Evolutionary conservation across 2,113 vertebrate genomes (phyloP), one percentile per base, ranked within the genome.

Genomic region (Myotis lucifugus): DNA sequence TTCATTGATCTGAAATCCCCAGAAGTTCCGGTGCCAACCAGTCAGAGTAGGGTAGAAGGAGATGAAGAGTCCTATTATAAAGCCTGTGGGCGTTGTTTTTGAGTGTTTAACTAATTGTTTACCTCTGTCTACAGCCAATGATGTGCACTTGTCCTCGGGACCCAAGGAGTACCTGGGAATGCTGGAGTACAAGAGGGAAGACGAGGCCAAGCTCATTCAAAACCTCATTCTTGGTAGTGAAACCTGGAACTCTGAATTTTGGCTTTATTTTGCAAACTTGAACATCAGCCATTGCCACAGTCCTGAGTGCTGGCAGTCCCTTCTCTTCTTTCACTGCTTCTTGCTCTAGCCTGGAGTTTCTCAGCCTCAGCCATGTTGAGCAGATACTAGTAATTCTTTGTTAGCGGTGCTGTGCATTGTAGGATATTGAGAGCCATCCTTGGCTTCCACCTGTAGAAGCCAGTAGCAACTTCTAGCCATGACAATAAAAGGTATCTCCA

Each of bases 151-250:
- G 1, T 97, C 96, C 77, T 0, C 96, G 10, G 96, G 96, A 70
- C 97, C 98, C 37, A 99, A 98, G 90, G 99, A 99, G 59, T 99
- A 99, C 95, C 96, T 99, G 11, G 99, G 99, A 92, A 99, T 99
- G 99, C 97, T 99, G 98, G 99, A 99, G 91, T 99, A 99, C 98
- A 99, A 97, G 96, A 98, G 96, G 87, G 99, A 99, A 69, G 99
- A 99, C 0, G 99, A 99, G 98, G 95, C 98, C 91, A 99, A 96
- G 93, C 99, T 99, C 56, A 97, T 99, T 96, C 98, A 99, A 64
- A 99, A 99, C 95, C 98, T 99, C 83, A 99, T 99, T 94, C 98
- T 99, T 0, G 99, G 99, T 99, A 99, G 34, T 79, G 70, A 73
- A 90, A 66, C 19, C 50, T 59, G 15, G 46, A 56, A 66, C 50